Base-by-base conservation (phyloP, 2,113 vertebrate species). In the Dasyornis broadbenti region DNA sequence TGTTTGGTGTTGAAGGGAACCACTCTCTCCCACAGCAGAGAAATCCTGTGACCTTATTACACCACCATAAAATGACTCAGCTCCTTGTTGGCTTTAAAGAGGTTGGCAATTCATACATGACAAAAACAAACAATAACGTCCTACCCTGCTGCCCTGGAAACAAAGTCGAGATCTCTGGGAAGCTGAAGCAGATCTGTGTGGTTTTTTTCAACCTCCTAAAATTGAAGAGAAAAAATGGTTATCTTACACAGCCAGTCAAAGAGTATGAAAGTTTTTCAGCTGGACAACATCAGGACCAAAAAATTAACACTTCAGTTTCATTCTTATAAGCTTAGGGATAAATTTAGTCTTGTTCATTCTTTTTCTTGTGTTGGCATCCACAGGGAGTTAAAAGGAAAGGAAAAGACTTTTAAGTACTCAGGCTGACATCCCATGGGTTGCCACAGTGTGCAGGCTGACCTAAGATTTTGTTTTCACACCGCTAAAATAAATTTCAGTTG, bases 121-220 rank as follows among this genome's bases (percentile, higher is more conserved):
- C 70, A 95, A 50, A 94, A 80, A 8, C 76, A 95, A 89, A 86
- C 44, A 92, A 77, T 65, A 42, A 76, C 4, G 61, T 81, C 97
- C 40, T 98, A 99, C 99, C 99, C 99, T 3, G 99, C 99, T 22
- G 99, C 99, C 96, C 97, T 98, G 89, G 99, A 97, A 96, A 98
- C 98, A 70, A 92, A 97, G 81, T 98, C 98, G 75, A 99, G 97
- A 37, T 99, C 99, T 53, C 91, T 97, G 19, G 99, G 98, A 93
- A 99, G 98, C 35, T 97, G 98, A 91, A 99, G 95, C 86, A 99
- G 97, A 83, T 99, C 98, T 0, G 97, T 98, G 76, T 99, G 97
- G 57, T 96, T 98, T 53, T 90, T 96, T 86, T 99, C 99, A 42
- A 98, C 97, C 92, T 99, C 99, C 99, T 99, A 97, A 88, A 96